Percentiles rank a stretch among this genome's conserved stretches.
Conservation (phyloP, 2,888 invertebrate species). For the Orthonevra nobilis region DNA sequence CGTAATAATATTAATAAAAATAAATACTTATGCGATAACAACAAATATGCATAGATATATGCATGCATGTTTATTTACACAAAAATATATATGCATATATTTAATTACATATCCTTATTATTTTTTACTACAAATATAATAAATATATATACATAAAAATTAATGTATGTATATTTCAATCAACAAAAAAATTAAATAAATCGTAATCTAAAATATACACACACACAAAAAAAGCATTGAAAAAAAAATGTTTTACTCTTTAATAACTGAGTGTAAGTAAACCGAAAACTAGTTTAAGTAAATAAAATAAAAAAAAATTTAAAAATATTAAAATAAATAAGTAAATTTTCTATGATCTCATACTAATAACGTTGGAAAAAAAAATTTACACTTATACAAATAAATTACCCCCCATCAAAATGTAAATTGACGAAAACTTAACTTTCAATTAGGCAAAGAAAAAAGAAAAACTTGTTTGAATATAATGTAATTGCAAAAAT, state of each 20-base stretch:
- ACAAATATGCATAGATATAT: conserved; percentile 52
- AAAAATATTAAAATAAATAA: conserved; percentile 14
- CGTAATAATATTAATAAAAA: neutral
- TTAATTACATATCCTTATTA: conserved; percentile 72
- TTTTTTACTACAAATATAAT: conserved; percentile 73
- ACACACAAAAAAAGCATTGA: conserved; percentile 6
- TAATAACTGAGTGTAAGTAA: conserved; percentile 8
- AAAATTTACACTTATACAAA: too few relatives aligned
- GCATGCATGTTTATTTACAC: conserved; percentile 54
- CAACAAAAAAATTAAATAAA: conserved; percentile 17
- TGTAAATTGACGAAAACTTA: conserved; percentile 35
- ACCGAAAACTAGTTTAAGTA: too few relatives aligned
- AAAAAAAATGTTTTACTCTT: conserved; percentile 24
- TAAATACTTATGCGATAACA: conserved; percentile 45
- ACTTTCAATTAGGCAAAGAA: too few relatives aligned
- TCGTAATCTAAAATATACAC: conserved; percentile 2
- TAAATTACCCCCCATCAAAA: too few relatives aligned
- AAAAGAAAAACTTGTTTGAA: conserved; percentile 2
- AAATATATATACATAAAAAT: conserved; percentile 70
- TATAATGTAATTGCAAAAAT: too few relatives aligned
- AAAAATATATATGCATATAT: conserved; percentile 66
- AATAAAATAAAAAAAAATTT: conserved; percentile 10
- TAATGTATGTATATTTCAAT: conserved; percentile 41
- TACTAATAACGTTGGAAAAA: conserved; percentile 49
- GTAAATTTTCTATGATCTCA: conserved; percentile 59